Evolutionary conservation across 2,113 vertebrate species (phyloP), one percentile per base, ranked within the genome.

Genomic region (Marmota monax): DNA sequence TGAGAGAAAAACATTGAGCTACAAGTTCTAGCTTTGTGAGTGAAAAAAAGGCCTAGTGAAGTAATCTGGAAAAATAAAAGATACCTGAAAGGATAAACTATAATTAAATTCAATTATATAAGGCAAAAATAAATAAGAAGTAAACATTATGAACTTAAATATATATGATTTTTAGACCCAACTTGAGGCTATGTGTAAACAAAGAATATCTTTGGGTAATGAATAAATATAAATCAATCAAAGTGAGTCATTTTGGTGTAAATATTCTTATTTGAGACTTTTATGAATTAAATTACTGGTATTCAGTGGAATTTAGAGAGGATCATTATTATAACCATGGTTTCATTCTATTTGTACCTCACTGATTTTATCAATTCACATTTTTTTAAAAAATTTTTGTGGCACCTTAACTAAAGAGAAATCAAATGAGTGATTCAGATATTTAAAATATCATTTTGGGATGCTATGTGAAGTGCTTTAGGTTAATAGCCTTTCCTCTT

Each of bases 381-480:
- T 10, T 70, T 89, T 92, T 39, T 39, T 39, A 4, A 45, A 9
- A 45, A 45, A 45, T 1, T 48, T 80, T 74, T 86, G 18, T 83
- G 42, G 72, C 65, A 83, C 16, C 8, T 34, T 80, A 94, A 42
- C 5, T 69, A 87, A 65, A 34, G 0, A 94, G 4, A 6, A 73
- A 27, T 61, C 80, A 77, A 37, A 56, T 39, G 3, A 61, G 2
- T 69, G 12, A 90, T 39, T 76, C 88, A 61, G 4, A 45, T 90
- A 67, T 73, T 76, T 92, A 25, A 92, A 94, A 80, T 42, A 61
- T 37, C 3, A 7, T 78, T 90, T 84, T 92, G 42, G 86, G 10
- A 78, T 84, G 6, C 7, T 74, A 0, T 51, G 1, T 70, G 90
- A 85, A 91, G 42, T 37, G 7, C 23, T 65, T 74, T 20, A 76